Evolutionary conservation across 2,888 invertebrate genomes (phyloP).

Genomic region (Holacanthella duospinosa): DNA sequence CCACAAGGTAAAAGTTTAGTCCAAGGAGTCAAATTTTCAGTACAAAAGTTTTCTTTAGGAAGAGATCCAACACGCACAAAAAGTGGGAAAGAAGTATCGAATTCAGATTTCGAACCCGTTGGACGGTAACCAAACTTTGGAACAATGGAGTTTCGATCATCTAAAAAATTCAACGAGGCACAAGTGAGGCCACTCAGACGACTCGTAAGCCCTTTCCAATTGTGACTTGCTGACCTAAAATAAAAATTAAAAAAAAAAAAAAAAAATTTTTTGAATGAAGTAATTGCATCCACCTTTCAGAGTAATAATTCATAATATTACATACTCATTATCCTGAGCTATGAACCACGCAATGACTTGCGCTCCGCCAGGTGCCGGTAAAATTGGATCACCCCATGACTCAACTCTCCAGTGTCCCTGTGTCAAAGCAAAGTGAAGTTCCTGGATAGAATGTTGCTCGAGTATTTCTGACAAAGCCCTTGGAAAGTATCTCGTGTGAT

Average conservation of each 20-base stretch:
- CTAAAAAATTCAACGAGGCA: conserved; percentile 90
- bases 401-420: conserved; percentile 90
- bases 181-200: conserved; percentile 90
- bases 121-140: conserved; percentile 77
- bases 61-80: conserved; percentile 72
- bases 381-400: conserved; percentile 86
- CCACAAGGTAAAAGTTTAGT: conserved; percentile 93
- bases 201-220: conserved; percentile 81
- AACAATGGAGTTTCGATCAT: conserved; percentile 66
- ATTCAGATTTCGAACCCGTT: conserved; percentile 52
- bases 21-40: conserved; percentile 98
- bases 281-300: not conserved
- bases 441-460: conserved; percentile 69
- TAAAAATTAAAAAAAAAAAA: conserved; percentile 12
- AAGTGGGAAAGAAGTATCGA: conserved; percentile 41
- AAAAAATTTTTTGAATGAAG: conserved; percentile 3
- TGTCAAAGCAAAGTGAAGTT: conserved; percentile 80
- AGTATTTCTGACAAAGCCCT: conserved; percentile 80
- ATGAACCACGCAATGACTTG: conserved; percentile 91
- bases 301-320: conserved; percentile 3
- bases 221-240: conserved; percentile 56
- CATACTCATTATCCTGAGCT: conserved; percentile 48
- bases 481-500: conserved; percentile 77
- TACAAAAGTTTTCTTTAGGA: conserved; percentile 92
- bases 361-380: conserved; percentile 84